Conservation (phyloP, 23 tunicate genomes). For the Halocynthia aurantium region DNA sequence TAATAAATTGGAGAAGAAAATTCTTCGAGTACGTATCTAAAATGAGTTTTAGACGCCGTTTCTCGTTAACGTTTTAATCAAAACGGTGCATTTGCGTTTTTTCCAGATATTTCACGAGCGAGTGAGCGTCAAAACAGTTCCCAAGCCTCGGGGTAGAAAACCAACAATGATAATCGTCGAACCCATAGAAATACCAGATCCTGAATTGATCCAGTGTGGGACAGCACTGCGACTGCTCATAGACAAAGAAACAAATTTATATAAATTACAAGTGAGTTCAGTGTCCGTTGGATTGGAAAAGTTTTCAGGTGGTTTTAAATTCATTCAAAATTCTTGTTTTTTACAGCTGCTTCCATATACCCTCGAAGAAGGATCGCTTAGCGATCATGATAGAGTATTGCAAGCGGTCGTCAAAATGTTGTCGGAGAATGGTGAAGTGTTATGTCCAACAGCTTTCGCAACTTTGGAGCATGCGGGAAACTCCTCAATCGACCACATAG, state of each 20-base stretch:
- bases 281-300: background rate
- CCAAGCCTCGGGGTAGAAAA: slow-evolving; percentile 14
- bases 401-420: slow-evolving; percentile 63
- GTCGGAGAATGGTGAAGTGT: slow-evolving; percentile 55
- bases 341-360: slow-evolving; percentile 68
- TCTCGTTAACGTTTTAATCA: no score
- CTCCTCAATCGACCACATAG: background rate
- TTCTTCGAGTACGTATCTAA: slow-evolving; percentile 41
- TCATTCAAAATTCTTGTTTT: background rate
- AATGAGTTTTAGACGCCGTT: no score
- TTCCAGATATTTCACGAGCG: slow-evolving; percentile 68
- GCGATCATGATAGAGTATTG: slow-evolving; percentile 46
- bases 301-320: background rate
- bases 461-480: slow-evolving; percentile 21
- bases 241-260: slow-evolving; percentile 66
- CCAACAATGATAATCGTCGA: slow-evolving; percentile 64
- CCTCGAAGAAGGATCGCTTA: slow-evolving; percentile 71
- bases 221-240: slow-evolving; percentile 55
- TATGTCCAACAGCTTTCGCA: slow-evolving; percentile 45
- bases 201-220: slow-evolving; percentile 44
- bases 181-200: slow-evolving; percentile 52
- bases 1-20: slow-evolving; percentile 66
- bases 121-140: slow-evolving; percentile 55
- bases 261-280: slow-evolving; percentile 50
- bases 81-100: background rate